A percentile compares a stretch with the other conserved stretches of the same genome.
These are phyloP conservation scores for Morelia viridis DNA, from an alignment of 2,797 vertebrate species.

Conservation along the genomic window DNA sequence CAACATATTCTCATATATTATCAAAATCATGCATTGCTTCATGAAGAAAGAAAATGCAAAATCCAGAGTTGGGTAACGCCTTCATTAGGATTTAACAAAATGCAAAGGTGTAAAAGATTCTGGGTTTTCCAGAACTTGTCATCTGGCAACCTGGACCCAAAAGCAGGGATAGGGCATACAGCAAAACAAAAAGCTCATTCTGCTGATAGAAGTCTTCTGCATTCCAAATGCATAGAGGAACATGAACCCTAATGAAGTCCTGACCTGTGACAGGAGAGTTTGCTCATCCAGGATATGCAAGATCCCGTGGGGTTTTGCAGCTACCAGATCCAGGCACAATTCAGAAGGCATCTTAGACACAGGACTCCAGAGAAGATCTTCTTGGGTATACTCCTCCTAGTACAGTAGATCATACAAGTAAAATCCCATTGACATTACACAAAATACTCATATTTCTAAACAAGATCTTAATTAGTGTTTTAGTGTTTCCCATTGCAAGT, in stretches of 20 bases:
- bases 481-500: not conserved
- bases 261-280: slow-evolving; percentile 86
- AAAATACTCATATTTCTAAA: slow-evolving; percentile 16
- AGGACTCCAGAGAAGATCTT: slow-evolving; percentile 83
- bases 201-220: not conserved
- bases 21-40: not conserved
- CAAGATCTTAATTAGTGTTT: not conserved
- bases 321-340: slow-evolving; percentile 84
- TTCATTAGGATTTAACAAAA: not conserved
- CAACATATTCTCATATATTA: not conserved
- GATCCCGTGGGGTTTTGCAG: slow-evolving; percentile 84
- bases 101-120: not conserved
- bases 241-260: not conserved
- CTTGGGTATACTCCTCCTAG: slow-evolving; percentile 85
- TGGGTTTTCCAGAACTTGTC: not conserved
- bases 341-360: slow-evolving; percentile 71
- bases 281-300: slow-evolving; percentile 88
- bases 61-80: not conserved
- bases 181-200: not conserved
- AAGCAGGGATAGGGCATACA: not conserved
- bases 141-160: not conserved
- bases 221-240: not conserved
- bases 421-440: slow-evolving; percentile 13
- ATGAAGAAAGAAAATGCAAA: not conserved
- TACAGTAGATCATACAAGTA: slow-evolving; percentile 51